phyloP scores from a whole-genome alignment of 1,140 invertebrate genomes.

The Paraescarpia echinospica region DNA sequence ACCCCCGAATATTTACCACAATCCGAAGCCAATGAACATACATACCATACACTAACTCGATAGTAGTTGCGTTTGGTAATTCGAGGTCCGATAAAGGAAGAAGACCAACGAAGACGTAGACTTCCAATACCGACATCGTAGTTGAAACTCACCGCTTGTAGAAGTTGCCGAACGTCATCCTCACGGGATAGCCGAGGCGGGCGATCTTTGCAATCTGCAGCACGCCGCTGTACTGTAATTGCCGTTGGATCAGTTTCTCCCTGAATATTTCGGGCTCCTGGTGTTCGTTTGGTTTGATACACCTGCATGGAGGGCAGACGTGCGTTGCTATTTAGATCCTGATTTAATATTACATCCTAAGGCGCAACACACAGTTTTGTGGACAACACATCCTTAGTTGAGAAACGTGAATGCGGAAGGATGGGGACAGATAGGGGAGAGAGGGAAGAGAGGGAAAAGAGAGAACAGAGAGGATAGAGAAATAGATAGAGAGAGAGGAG shows the following conservation, averaged over 20 bases:
- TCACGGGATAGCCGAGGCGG: conserved; percentile 39
- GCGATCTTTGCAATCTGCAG: conserved; percentile 48
- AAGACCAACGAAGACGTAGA: neutral
- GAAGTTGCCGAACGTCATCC: conserved; percentile 47
- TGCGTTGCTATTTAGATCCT: no score
- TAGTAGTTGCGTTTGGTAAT: no score
- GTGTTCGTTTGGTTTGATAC: conserved; percentile 80
- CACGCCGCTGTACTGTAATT: conserved; percentile 64
- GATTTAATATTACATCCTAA: no score
- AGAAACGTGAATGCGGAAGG: neutral
- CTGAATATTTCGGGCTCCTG: conserved; percentile 70
- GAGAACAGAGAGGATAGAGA: neutral
- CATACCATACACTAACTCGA: no score
- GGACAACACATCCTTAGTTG: no score
- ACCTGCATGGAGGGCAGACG: conserved; percentile 46
- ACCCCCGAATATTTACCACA: no score
- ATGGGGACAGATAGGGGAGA: neutral
- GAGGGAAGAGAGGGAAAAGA: neutral
- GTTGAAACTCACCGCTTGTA: conserved; percentile 37
- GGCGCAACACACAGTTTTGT: no score
- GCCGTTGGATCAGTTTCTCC: conserved; percentile 71
- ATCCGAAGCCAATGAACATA: no score
- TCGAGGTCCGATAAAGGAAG: neutral
- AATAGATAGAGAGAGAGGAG: neutral
- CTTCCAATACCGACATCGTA: no score